These are phyloP conservation scores for Pectinophora gossypiella DNA, from an alignment of 1,140 invertebrate species.

Conservation along the genomic window DNA sequence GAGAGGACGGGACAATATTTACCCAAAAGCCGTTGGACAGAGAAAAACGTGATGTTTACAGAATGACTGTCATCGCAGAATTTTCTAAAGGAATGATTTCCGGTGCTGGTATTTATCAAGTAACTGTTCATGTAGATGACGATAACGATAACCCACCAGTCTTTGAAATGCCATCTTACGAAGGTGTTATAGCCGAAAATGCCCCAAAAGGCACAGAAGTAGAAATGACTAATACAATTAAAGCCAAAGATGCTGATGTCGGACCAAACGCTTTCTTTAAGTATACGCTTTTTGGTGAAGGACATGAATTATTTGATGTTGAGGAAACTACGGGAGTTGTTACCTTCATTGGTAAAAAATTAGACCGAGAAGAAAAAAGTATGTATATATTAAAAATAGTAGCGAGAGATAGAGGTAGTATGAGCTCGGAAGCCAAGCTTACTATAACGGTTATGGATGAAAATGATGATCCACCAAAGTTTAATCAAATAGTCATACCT, in stretches of 20 bases:
- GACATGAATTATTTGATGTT: constrained; percentile 85
- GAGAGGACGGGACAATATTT: constrained; percentile 85
- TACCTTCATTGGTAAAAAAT: constrained; percentile 75
- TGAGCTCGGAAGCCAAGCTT: constrained; percentile 83
- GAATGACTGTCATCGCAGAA: constrained; percentile 88
- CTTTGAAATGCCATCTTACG: constrained; percentile 83
- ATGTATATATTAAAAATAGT: constrained; percentile 83
- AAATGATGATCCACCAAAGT: constrained; percentile 89
- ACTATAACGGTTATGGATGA: constrained; percentile 85
- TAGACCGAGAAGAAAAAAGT: constrained; percentile 86
- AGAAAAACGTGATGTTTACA: constrained; percentile 83
- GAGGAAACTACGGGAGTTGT: constrained; percentile 81
- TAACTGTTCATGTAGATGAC: constrained; percentile 88
- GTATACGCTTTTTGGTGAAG: constrained; percentile 84
- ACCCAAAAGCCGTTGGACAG: constrained; percentile 85
- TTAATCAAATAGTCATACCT: constrained; percentile 80
- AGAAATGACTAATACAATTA: constrained; percentile 79
- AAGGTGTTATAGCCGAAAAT: constrained; percentile 89
- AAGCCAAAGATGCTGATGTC: constrained; percentile 86
- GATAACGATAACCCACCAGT: constrained; percentile 94
- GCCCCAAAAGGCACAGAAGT: constrained; percentile 83
- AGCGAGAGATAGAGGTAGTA: constrained; percentile 84
- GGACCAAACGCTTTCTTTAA: constrained; percentile 85
- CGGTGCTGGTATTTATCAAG: constrained; percentile 85
- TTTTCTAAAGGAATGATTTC: constrained; percentile 79